A percentile compares a stretch with the other conserved stretches of the same genome.
Evolutionary conservation across 2,888 invertebrate species (phyloP).

Genomic region (Phengaris arion): DNA sequence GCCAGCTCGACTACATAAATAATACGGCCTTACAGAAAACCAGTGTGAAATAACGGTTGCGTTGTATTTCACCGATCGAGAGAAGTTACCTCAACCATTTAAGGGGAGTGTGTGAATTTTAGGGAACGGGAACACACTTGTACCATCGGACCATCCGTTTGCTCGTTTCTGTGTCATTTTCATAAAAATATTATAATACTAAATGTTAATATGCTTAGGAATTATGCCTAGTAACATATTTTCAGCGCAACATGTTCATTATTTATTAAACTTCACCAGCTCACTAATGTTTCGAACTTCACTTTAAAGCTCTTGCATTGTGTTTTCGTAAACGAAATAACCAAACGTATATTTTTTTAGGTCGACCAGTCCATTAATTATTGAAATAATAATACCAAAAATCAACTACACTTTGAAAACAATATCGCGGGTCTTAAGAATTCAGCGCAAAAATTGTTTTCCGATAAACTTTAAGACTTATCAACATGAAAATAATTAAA

Average conservation of each 20-base stretch:
- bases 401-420: neutral
- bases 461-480: constrained; percentile 57
- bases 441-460: constrained; percentile 57
- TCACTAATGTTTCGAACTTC: neutral
- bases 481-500: constrained; percentile 70
- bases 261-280: neutral
- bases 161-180: too few species aligned
- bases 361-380: constrained; percentile 2
- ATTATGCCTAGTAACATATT: neutral
- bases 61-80: too few species aligned
- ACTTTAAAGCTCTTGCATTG: constrained; percentile 9
- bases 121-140: too few species aligned
- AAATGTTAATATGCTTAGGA: too few species aligned
- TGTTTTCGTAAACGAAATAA: neutral
- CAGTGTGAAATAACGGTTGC: too few species aligned
- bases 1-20: too few species aligned
- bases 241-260: neutral
- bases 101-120: too few species aligned
- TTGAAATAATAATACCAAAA: neutral
- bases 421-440: neutral
- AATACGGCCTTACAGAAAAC: too few species aligned
- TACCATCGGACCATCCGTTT: too few species aligned
- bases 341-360: neutral
- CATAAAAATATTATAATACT: too few species aligned
- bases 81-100: too few species aligned